Evolutionary conservation across 2,888 invertebrate genomes (phyloP).

Genomic region (Agrochola macilenta): DNA sequence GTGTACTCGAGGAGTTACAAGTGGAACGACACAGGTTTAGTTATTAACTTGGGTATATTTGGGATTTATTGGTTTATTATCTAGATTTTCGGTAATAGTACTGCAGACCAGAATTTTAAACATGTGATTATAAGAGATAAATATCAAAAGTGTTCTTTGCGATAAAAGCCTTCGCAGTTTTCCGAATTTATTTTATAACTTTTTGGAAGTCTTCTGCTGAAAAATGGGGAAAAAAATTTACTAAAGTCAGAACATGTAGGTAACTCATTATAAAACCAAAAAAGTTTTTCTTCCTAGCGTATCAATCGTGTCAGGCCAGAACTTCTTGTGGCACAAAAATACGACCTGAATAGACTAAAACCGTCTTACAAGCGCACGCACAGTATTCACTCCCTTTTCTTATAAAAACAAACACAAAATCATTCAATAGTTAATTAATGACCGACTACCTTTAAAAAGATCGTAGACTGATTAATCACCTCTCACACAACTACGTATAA

Average conservation of each 20-base stretch:
- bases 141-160: not conserved
- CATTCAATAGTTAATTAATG: constrained; percentile 30
- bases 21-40: constrained; percentile 37
- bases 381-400: not conserved
- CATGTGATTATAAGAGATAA: not conserved
- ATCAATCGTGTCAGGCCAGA: not conserved
- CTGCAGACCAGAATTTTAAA: not conserved
- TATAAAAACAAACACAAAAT: constrained; percentile 18
- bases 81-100: not conserved
- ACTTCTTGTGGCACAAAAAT: too few species aligned
- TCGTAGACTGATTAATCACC: constrained; percentile 45
- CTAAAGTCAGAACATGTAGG: too few species aligned
- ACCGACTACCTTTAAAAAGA: constrained; percentile 39
- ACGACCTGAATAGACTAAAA: too few species aligned
- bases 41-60: constrained; percentile 8
- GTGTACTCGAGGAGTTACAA: constrained; percentile 48
- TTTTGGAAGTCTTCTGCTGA: too few species aligned
- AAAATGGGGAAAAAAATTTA: too few species aligned
- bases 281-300: not conserved
- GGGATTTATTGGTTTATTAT: not conserved
- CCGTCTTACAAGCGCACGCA: too few species aligned
- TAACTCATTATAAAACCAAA: not conserved
- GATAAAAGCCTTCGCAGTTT: not conserved
- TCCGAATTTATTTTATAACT: not conserved
- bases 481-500: constrained; percentile 27